Base-by-base conservation (phyloP, 1,140 invertebrate genomes). In the Atta texana region DNA sequence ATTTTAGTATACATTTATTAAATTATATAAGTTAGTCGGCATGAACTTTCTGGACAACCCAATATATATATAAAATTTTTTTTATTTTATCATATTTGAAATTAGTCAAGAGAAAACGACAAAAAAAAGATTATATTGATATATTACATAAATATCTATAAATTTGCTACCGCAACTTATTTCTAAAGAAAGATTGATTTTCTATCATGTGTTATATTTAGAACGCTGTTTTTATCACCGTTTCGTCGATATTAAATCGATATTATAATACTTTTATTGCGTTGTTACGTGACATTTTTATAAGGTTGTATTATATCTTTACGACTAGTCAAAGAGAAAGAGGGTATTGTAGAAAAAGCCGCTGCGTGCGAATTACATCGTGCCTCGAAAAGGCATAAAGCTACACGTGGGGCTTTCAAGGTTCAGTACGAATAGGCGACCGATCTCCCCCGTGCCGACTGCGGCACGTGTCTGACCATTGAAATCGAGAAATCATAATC, bases 401-500 rank as follows among this genome's bases (percentile, higher is more conserved):
- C 71, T 59, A 53, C 10, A 49, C 31, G 24, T 28, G 44, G 49
- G 28, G 12, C 16, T 74, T 61, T 82, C 28, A 86, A 71, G 28
- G 10, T 68, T 44, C 39, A 44, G 39, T 44, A 24, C 66, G 44
- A 86, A 57, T 68, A 53, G 14, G 31, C n/a, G 59, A 28, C 21
- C 63, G 49, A 44, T 44, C 39, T 44, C 64, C 31, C 39, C 6
- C n/a, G 4, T 21, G 8, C 4, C n/a, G 44, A 10, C 34, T 6
- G n/a, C 18, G 77, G 24, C 89, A 90, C 88, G 88, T 90, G 88
- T 28, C 81, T 34, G 64, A 31, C 71, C 69, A 69, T 90, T 84
- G 69, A 75, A 90, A 88, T 90, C 72, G 89, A 77, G 77, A 90
- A 90, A 88, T 86, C 89, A 86, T 90, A 87, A 74, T 81, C 86